Evolutionary conservation across 2,113 vertebrate species (phyloP).

Genomic region (Anolis sagrei): DNA sequence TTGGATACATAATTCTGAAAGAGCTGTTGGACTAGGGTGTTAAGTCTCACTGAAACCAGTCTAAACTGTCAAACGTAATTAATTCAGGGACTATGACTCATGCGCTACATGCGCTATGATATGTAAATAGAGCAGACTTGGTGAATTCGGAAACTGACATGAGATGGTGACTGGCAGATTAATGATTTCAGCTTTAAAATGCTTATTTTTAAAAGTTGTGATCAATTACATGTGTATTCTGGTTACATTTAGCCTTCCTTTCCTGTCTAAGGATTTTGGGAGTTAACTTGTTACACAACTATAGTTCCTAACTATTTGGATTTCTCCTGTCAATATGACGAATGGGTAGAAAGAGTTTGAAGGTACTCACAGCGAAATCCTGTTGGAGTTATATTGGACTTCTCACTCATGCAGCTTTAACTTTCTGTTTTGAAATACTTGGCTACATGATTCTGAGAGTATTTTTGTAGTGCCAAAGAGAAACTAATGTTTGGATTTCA

Average conservation of each 20-base stretch:
- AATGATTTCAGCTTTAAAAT: conserved; percentile 17
- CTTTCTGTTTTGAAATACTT: background rate
- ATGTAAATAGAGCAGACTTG: background rate
- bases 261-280: background rate
- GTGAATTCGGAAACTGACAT: background rate
- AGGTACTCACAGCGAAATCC: background rate
- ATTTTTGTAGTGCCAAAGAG: background rate
- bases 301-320: background rate
- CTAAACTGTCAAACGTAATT: background rate
- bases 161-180: conserved; percentile 1
- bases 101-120: conserved; percentile 13
- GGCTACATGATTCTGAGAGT: background rate
- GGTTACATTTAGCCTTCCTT: background rate
- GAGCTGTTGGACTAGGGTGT: conserved; percentile 2
- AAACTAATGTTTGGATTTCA: background rate
- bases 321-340: background rate
- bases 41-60: conserved; percentile 1
- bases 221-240: conserved; percentile 6
- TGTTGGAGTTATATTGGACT: background rate
- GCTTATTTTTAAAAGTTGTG: background rate
- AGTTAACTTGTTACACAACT: background rate
- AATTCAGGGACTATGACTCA: background rate
- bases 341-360: background rate
- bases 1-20: background rate
- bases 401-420: background rate